Evolutionary conservation across 2,113 vertebrate species (phyloP).

Genomic region (Clinocottus analis): DNA sequence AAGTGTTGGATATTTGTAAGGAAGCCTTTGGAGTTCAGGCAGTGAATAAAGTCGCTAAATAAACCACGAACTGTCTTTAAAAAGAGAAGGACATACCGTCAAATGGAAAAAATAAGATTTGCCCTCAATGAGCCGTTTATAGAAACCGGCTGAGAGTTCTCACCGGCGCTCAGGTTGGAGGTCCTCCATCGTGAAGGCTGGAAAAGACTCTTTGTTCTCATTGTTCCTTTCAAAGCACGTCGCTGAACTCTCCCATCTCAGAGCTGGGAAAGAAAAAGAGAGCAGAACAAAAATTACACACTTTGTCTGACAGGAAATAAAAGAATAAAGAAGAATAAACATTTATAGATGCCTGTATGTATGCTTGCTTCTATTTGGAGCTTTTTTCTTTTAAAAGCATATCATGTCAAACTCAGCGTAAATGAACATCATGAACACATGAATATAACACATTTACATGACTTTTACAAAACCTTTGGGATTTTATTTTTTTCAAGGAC

Average conservation of each 20-base stretch:
- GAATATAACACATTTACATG: no score
- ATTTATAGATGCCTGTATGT: no score
- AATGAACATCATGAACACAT: no score
- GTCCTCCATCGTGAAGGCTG: conserved; percentile 88
- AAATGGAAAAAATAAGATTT: not conserved
- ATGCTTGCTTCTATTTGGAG: no score
- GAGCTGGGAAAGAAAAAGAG: not conserved
- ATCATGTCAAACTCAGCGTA: no score
- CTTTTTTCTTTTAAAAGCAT: no score
- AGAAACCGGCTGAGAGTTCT: conserved; percentile 14
- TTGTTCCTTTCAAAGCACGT: conserved; percentile 85
- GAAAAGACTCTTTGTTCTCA: conserved; percentile 88
- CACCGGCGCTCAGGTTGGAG: conserved; percentile 89
- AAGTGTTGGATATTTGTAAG: not conserved
- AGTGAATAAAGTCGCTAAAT: not conserved
- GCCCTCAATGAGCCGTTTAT: not conserved
- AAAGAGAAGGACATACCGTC: no score
- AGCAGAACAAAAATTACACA: not conserved
- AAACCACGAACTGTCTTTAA: no score
- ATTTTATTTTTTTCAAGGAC: no score
- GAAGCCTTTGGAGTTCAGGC: not conserved
- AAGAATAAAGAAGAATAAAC: no score
- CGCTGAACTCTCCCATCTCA: conserved; percentile 88
- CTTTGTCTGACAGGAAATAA: not conserved
- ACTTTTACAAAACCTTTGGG: no score